These are phyloP conservation scores for Ptilonorhynchus violaceus DNA, from an alignment of 2,113 vertebrate species.

Conservation along the genomic window DNA sequence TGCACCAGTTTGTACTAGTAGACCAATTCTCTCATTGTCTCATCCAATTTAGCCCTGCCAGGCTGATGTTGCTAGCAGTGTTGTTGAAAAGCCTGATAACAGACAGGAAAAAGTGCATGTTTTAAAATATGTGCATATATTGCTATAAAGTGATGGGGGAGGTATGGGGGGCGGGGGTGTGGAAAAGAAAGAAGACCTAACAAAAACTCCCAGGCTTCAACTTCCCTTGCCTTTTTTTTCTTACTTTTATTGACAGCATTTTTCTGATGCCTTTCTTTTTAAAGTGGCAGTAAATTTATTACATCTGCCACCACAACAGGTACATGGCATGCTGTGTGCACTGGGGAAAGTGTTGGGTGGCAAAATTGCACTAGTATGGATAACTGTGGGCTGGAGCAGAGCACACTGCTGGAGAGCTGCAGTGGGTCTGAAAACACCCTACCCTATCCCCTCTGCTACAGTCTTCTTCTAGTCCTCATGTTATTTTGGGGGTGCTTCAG, in stretches of 20 bases:
- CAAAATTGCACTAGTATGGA: not conserved
- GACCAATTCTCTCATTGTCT: not conserved
- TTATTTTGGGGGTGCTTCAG: not conserved
- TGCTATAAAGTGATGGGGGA: not conserved
- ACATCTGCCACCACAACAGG: not conserved
- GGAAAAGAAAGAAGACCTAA: not conserved
- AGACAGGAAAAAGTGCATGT: not conserved
- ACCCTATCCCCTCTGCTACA: not conserved
- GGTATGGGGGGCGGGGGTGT: fast-evolving
- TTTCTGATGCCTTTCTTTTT: not conserved
- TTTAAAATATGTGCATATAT: not conserved
- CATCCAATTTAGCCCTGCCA: not conserved
- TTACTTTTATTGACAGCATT: not conserved
- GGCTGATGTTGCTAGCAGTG: not conserved
- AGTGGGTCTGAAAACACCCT: not conserved
- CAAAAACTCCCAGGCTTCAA: not conserved
- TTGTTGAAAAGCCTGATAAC: not conserved
- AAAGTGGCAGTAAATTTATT: not conserved
- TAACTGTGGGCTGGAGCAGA: not conserved
- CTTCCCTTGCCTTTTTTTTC: not conserved
- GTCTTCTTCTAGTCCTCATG: not conserved
- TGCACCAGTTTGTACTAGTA: fast-evolving
- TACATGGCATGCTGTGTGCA: not conserved
- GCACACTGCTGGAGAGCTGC: not conserved
- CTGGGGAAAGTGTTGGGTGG: not conserved